A percentile compares a stretch with the other conserved stretches of the same genome.
phyloP scores from a whole-genome alignment of 2,113 vertebrate species.

The Lonchura striata region DNA sequence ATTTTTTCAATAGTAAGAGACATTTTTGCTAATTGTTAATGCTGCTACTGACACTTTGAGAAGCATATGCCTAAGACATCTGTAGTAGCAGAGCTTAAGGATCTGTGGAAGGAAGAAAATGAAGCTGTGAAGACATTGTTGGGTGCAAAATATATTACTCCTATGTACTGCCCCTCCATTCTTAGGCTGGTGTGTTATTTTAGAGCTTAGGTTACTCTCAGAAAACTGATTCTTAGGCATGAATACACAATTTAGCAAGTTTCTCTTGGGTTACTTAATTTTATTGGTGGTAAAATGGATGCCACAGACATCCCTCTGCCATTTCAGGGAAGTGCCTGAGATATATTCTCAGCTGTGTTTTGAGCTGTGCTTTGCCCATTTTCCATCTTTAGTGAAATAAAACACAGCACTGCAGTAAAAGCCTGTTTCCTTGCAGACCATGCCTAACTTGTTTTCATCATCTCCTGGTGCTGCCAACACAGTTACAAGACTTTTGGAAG shows the following conservation, averaged over 20 bases:
- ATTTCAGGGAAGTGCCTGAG: background rate
- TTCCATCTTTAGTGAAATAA: background rate
- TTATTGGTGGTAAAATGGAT: background rate
- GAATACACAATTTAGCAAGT: background rate
- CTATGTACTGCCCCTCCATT: accelerated
- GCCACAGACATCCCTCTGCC: background rate
- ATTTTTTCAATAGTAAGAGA: background rate
- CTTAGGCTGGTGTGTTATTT: background rate
- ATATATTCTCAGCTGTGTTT: background rate
- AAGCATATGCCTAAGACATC: background rate
- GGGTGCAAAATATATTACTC: background rate
- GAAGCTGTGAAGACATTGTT: background rate
- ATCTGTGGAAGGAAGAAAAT: background rate
- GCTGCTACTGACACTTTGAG: background rate
- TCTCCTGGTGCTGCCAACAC: background rate
- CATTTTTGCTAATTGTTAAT: background rate
- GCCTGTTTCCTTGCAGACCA: background rate
- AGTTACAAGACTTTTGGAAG: background rate
- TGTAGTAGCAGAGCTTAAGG: background rate
- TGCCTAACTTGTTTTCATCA: accelerated
- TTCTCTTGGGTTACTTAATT: background rate
- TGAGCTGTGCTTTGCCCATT: background rate
- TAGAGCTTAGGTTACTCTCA: background rate
- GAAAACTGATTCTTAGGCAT: background rate
- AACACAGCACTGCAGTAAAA: background rate